Evolutionary conservation across 2,113 vertebrate genomes (phyloP).

Genomic region (Chionomys nivalis): DNA sequence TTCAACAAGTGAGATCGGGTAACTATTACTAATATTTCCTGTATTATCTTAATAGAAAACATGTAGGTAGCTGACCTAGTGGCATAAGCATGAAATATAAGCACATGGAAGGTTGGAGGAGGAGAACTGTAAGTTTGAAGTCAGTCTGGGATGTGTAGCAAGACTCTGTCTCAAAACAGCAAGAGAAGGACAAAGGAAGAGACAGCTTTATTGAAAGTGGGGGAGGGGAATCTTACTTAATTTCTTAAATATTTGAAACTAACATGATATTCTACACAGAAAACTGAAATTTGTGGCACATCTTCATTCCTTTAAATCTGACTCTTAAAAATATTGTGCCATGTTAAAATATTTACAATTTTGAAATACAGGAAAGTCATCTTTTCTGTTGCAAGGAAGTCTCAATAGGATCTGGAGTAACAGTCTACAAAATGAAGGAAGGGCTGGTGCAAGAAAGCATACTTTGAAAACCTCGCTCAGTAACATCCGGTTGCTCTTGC

Average conservation of each 20-base stretch:
- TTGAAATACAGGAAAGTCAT: not conserved
- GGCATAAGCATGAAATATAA: not conserved
- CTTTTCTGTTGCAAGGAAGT: not conserved
- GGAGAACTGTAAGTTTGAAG: not conserved
- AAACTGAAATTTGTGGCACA: not conserved
- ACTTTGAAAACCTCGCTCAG: not conserved
- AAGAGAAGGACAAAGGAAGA: not conserved
- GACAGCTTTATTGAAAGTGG: not conserved
- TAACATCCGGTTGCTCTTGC: not conserved
- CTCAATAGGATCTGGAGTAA: not conserved
- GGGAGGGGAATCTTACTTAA: not conserved
- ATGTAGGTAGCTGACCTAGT: not conserved
- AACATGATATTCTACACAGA: not conserved
- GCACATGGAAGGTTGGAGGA: not conserved
- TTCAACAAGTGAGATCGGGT: not conserved
- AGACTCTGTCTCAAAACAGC: not conserved
- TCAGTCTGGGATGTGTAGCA: not conserved
- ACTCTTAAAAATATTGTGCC: not conserved
- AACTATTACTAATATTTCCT: not conserved
- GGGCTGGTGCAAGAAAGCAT: not conserved
- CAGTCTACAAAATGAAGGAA: not conserved
- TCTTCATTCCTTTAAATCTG: slow-evolving; percentile 11
- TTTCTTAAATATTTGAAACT: slow-evolving; percentile 17
- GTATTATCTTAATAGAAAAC: not conserved
- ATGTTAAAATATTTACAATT: not conserved